Evolutionary conservation across 2,888 invertebrate genomes (phyloP).

Genomic region (Mythimna impura): DNA sequence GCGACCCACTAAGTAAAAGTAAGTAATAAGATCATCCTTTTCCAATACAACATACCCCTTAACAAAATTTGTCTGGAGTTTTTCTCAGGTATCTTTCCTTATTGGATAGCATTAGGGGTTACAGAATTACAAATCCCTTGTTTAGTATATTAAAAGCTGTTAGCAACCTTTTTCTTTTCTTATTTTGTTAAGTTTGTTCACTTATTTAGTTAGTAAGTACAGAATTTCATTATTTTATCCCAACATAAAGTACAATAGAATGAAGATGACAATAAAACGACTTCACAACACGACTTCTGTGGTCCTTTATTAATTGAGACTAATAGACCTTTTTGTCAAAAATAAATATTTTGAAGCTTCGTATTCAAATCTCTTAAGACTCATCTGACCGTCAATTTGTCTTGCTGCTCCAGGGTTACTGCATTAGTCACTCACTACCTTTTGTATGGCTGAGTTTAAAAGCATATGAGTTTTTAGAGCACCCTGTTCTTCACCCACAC

Average conservation of each 20-base stretch:
- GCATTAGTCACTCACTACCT: constrained; percentile 82
- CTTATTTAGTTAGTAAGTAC: constrained; percentile 16
- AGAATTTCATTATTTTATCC: neutral
- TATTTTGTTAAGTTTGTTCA: constrained; percentile 21
- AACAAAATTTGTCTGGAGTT: constrained; percentile 74
- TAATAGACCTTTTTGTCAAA: constrained; percentile 46
- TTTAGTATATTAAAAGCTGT: constrained; percentile 44
- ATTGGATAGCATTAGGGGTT: constrained; percentile 58
- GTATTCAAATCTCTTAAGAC: constrained; percentile 62
- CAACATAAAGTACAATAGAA: neutral
- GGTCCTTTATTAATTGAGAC: constrained; percentile 50
- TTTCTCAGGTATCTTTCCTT: constrained; percentile 64
- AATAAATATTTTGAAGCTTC: constrained; percentile 58
- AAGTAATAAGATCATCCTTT: constrained; percentile 77
- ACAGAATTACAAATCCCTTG: constrained; percentile 53
- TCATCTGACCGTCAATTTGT: constrained; percentile 82
- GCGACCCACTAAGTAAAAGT: constrained; percentile 76
- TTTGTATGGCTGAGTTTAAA: constrained; percentile 64
- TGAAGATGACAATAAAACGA: constrained; percentile 19
- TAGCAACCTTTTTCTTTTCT: constrained; percentile 35
- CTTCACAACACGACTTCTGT: neutral
- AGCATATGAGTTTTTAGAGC: constrained; percentile 69
- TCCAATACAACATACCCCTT: constrained; percentile 72
- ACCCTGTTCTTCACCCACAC: constrained; percentile 84
- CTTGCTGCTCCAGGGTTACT: constrained; percentile 69